Conservation (phyloP, 2,797 vertebrate genomes). For the Leptodactylus fallax region DNA sequence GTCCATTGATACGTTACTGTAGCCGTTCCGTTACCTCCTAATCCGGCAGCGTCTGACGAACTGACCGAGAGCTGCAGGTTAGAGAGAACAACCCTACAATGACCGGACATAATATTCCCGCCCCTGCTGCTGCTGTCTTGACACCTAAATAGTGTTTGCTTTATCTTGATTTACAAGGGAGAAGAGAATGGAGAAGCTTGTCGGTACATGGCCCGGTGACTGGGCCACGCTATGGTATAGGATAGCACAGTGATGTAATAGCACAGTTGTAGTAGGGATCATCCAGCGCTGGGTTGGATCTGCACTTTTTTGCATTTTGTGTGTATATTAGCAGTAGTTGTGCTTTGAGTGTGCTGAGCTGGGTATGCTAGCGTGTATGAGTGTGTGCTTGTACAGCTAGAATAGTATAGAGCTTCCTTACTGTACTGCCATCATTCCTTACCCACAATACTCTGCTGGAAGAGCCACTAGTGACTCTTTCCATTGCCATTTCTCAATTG, state of each 20-base stretch:
- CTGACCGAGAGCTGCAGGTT: background rate
- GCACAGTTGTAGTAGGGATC: background rate
- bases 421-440: conserved; percentile 11
- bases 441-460: background rate
- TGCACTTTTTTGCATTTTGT: conserved; percentile 27
- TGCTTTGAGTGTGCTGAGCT: background rate
- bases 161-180: conserved; percentile 13
- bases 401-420: background rate
- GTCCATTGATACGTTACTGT: background rate
- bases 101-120: background rate
- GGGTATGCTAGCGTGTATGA: background rate
- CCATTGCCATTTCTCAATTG: background rate
- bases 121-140: conserved; percentile 35
- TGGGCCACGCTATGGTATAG: background rate
- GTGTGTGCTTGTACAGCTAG: background rate
- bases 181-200: conserved; percentile 8
- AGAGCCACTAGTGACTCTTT: no score
- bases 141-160: conserved; percentile 51
- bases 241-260: background rate
- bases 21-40: background rate
- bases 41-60: background rate
- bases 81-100: background rate
- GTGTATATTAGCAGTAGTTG: background rate
- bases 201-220: background rate
- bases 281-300: background rate